Conservation (phyloP, 2,888 invertebrate species). For the Tinea pellionella region DNA sequence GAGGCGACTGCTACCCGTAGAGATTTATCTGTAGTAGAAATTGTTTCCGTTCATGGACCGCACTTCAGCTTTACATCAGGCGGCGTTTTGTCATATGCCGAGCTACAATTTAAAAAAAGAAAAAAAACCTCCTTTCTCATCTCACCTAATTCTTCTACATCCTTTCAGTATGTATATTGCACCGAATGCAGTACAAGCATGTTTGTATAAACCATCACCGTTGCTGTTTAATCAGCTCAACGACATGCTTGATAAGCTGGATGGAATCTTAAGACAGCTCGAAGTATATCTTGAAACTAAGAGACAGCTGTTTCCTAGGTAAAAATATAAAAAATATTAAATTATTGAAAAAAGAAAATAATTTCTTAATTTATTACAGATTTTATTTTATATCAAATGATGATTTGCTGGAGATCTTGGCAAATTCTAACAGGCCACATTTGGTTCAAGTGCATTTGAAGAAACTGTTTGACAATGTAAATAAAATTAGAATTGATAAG, state of each 20-base stretch:
- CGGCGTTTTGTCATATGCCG: too few species aligned
- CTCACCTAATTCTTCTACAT: too few species aligned
- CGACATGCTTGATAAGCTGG: conserved; percentile 79
- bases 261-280: conserved; percentile 83
- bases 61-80: too few species aligned
- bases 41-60: too few species aligned
- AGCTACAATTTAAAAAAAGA: too few species aligned
- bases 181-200: conserved; percentile 71
- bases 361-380: conserved; percentile 26
- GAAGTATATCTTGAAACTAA: conserved; percentile 91
- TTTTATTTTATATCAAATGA: conserved; percentile 75
- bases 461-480: conserved; percentile 89
- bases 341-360: not conserved
- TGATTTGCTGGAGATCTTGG: conserved; percentile 85
- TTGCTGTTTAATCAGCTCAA: conserved; percentile 76
- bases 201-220: conserved; percentile 70
- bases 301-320: conserved; percentile 81
- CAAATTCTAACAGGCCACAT: conserved; percentile 86
- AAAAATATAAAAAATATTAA: too few species aligned
- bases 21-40: too few species aligned
- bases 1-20: too few species aligned
- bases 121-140: too few species aligned
- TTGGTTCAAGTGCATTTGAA: conserved; percentile 87
- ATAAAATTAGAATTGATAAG: conserved; percentile 76
- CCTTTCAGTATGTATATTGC: conserved; percentile 57